phyloP scores from a whole-genome alignment of 2,888 invertebrate species.

The Cryptus armator region DNA sequence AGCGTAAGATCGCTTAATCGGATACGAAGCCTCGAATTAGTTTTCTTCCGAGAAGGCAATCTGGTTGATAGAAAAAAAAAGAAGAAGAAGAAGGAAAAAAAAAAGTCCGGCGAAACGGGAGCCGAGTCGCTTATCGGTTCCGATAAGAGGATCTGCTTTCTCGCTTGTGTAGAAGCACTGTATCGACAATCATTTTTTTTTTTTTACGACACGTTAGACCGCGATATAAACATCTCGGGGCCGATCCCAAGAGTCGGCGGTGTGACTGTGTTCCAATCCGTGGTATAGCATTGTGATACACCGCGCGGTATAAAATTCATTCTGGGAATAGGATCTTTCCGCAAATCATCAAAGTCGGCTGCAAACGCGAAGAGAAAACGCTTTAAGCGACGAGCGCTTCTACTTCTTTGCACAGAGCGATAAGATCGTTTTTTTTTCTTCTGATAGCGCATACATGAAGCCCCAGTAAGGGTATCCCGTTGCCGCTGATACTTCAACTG shows the following conservation, averaged over 20 bases:
- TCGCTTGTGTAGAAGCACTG: constrained; percentile 40
- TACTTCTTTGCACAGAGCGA: constrained; percentile 63
- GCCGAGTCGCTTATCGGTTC: constrained; percentile 60
- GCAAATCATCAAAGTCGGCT: constrained; percentile 72
- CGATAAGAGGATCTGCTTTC: constrained; percentile 65
- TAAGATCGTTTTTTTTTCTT: constrained; percentile 50
- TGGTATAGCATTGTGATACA: constrained; percentile 45
- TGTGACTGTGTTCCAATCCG: constrained; percentile 49
- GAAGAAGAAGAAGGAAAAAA: constrained; percentile 13
- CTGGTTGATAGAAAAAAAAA: constrained; percentile 39
- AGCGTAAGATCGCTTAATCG: constrained; percentile 1
- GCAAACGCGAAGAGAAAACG: constrained; percentile 40
- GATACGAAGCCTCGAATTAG: constrained; percentile 39
- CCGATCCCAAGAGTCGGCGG: constrained; percentile 44
- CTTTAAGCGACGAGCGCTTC: constrained; percentile 30
- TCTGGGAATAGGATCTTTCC: constrained; percentile 70
- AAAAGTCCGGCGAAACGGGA: constrained; percentile 64
- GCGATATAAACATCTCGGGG: constrained; percentile 54
- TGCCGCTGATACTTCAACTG: constrained; percentile 3
- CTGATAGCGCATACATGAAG: constrained; percentile 52
- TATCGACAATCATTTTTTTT: constrained; percentile 51
- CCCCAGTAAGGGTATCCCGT: constrained; percentile 32
- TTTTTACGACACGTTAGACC: constrained; percentile 64
- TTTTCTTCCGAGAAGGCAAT: constrained; percentile 61
- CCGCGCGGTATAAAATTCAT: constrained; percentile 53